Base-by-base conservation (phyloP, 2,888 invertebrate genomes). In the Hydriomena furcata region DNA sequence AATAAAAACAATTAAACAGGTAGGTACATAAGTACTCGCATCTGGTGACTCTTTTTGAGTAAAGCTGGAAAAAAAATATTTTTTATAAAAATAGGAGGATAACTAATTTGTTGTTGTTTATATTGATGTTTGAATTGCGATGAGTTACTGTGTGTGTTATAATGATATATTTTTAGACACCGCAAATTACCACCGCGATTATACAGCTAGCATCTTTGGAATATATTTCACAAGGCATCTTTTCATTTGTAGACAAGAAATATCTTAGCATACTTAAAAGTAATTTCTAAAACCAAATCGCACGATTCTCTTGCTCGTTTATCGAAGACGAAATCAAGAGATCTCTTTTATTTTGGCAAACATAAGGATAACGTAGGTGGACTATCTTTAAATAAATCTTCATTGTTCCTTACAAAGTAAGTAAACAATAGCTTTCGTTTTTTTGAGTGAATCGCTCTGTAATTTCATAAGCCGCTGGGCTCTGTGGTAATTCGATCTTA, bases 381-480 rank as follows among this genome's bases (percentile, higher is more conserved):
- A 35, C 23, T 41, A 46, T 56, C 58, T 60, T 30, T 36, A 44
- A 28, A 49, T 50, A 55, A 54, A 73, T 67, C 68, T 67, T 65
- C 61, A 63, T 69, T 69, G 63, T 63, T 45, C 55, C 52, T 43
- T 48, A 57, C 59, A 52, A 34, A 43, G 50, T 61, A 65, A 60
- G 45, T 56, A 58, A 51, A 50, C 48, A 51, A 60, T 57, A 49
- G 46, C 60, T 56, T 60, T 64, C 60, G 59, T 65, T 62, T 67
- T n/a, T 71, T 67, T 64, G 55, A 52, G 53, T 42, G 61, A 70
- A 69, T 66, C 57, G 61, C 52, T 58, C 57, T 43, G 61, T 68
- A 69, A 75, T 76, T 73, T 76, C 61, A 63, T 72, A 68, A 70
- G 46, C 66, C 71, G 68, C 56, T 74, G 75, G 64, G 46, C 63